These are phyloP conservation scores for Limnodromus scolopaceus DNA, from an alignment of 2,797 vertebrate genomes.

Conservation along the genomic window DNA sequence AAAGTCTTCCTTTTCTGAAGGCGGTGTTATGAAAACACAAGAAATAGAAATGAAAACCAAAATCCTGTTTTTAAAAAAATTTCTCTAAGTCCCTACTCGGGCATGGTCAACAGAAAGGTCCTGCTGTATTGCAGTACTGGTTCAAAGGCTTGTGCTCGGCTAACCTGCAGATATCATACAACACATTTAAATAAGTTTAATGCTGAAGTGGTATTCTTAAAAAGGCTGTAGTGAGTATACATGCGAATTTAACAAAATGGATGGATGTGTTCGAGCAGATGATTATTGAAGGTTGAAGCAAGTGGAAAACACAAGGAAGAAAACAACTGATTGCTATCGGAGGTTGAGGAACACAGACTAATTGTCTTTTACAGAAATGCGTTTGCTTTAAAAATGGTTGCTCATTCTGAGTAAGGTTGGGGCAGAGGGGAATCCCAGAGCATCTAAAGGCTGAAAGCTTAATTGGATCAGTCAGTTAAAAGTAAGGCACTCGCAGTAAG, in stretches of 20 bases:
- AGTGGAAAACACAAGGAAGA: not conserved
- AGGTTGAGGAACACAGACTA: not conserved
- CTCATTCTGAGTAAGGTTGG: not conserved
- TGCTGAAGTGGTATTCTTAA: not conserved
- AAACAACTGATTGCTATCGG: not conserved
- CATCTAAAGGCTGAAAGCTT: not conserved
- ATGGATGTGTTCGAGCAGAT: not conserved
- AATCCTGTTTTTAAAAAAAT: not conserved
- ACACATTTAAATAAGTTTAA: no score
- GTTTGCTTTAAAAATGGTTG: not conserved
- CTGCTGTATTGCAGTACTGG: not conserved
- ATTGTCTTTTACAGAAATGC: not conserved
- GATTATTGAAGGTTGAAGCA: not conserved
- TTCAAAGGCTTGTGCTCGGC: not conserved
- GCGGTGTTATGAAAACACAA: not conserved
- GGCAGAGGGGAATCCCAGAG: not conserved
- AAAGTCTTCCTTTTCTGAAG: not conserved
- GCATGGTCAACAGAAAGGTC: not conserved
- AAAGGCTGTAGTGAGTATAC: not conserved
- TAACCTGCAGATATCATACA: not conserved
- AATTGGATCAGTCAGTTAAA: not conserved
- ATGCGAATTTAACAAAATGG: not conserved
- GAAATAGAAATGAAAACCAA: not conserved
- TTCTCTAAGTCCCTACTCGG: not conserved
- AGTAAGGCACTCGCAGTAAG: not conserved